These are phyloP conservation scores for Tetrao urogallus DNA, from an alignment of 2,113 vertebrate species.

Conservation along the genomic window DNA sequence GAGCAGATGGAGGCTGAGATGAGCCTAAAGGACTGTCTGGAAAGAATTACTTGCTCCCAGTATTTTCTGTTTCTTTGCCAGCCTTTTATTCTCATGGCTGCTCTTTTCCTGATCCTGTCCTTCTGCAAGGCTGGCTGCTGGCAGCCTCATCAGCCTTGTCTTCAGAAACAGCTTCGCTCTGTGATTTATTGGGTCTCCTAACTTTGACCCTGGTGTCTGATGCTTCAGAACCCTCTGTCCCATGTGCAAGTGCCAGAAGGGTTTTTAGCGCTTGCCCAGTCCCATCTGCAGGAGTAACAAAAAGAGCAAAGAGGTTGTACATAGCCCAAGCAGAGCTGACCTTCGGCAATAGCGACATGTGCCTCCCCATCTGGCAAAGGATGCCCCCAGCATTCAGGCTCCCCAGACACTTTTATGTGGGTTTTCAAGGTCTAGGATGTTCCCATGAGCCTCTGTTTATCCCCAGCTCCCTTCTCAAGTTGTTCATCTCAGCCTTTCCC, in stretches of 20 bases:
- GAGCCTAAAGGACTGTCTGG: slow-evolving; percentile 33
- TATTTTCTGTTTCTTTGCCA: slow-evolving; percentile 52
- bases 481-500: not conserved
- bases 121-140: slow-evolving; percentile 18
- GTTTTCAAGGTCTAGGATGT: not conserved
- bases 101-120: slow-evolving; percentile 27
- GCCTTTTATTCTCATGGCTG: slow-evolving; percentile 44
- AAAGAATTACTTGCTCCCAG: slow-evolving; percentile 43
- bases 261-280: not conserved
- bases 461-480: not conserved
- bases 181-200: not conserved
- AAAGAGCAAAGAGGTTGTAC: not conserved
- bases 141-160: not conserved
- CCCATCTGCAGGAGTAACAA: not conserved
- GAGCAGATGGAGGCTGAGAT: slow-evolving; percentile 11
- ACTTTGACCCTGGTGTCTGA: not conserved
- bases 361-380: not conserved
- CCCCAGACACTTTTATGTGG: not conserved
- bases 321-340: not conserved
- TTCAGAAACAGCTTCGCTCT: not conserved
- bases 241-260: not conserved
- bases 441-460: not conserved
- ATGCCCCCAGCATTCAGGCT: not conserved
- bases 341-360: not conserved
- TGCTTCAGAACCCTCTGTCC: not conserved